Percentiles rank a stretch among this genome's conserved stretches.
Evolutionary conservation across 2,113 vertebrate species (phyloP).

Genomic region (Gadus chalcogrammus): DNA sequence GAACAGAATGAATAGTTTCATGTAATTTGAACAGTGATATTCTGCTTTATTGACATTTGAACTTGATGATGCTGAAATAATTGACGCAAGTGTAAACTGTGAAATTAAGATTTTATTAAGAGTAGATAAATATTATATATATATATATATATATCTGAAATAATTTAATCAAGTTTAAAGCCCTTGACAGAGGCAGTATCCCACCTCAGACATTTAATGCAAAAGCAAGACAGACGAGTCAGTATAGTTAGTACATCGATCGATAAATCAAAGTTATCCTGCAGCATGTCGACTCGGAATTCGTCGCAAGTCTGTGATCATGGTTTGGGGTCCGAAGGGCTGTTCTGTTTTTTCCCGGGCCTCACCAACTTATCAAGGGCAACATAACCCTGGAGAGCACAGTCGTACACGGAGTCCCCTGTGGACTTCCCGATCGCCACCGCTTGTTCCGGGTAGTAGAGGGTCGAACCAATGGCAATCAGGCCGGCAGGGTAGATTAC

Average conservation of each 20-base stretch:
- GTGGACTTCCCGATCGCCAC: slow-evolving; percentile 69
- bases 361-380: slow-evolving; percentile 57
- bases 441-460: slow-evolving; percentile 88
- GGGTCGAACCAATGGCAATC: slow-evolving; percentile 76
- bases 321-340: background rate
- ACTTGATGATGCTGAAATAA: background rate
- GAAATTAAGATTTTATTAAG: slow-evolving; percentile 4
- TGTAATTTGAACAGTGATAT: background rate
- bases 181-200: slow-evolving; percentile 18
- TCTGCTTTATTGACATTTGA: background rate
- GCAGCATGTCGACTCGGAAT: too few species aligned
- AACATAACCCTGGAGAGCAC: slow-evolving; percentile 58
- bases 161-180: slow-evolving; percentile 1
- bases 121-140: slow-evolving; percentile 46
- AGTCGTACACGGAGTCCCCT: slow-evolving; percentile 62
- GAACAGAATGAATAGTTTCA: too few species aligned
- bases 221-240: slow-evolving; percentile 19
- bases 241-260: too few species aligned
- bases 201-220: slow-evolving; percentile 43
- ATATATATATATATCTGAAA: too few species aligned
- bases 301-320: slow-evolving; percentile 1
- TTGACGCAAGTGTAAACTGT: background rate
- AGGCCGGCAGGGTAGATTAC: slow-evolving; percentile 80
- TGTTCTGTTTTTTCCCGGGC: background rate
- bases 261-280: too few species aligned